A percentile compares a stretch with the other conserved stretches of the same genome.
These are phyloP conservation scores for Eumeta japonica DNA, from an alignment of 1,140 invertebrate genomes.

Conservation along the genomic window DNA sequence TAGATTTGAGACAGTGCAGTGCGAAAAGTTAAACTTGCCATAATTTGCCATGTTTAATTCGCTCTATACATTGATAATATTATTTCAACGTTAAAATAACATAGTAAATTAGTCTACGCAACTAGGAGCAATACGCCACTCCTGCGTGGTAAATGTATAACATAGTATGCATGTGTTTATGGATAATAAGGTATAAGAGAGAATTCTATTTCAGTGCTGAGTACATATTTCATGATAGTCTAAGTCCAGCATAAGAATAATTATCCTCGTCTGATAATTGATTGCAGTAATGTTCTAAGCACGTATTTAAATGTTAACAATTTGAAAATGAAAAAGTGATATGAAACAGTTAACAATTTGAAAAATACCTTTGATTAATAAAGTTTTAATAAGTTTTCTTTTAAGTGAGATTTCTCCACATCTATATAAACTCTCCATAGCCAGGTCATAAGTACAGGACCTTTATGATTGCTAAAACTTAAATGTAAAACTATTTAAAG, in stretches of 20 bases:
- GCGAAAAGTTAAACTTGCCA: conserved; percentile 48
- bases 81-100: neutral
- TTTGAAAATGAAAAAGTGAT: neutral
- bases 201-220: neutral
- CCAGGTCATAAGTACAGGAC: neutral
- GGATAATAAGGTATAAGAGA: neutral
- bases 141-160: no score
- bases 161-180: no score
- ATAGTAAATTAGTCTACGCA: no score
- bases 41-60: conserved; percentile 50
- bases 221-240: neutral
- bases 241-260: neutral
- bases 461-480: neutral
- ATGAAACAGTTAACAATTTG: neutral
- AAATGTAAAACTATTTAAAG: neutral
- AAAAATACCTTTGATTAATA: neutral
- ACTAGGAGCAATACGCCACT: no score
- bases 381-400: neutral
- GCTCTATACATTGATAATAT: neutral
- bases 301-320: neutral
- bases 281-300: no score
- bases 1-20: conserved; percentile 6
- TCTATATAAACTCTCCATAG: no score
- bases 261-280: no score
- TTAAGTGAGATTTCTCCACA: neutral